Conservation (phyloP, 2,113 vertebrate species). For the Paramormyrops kingsleyae region DNA sequence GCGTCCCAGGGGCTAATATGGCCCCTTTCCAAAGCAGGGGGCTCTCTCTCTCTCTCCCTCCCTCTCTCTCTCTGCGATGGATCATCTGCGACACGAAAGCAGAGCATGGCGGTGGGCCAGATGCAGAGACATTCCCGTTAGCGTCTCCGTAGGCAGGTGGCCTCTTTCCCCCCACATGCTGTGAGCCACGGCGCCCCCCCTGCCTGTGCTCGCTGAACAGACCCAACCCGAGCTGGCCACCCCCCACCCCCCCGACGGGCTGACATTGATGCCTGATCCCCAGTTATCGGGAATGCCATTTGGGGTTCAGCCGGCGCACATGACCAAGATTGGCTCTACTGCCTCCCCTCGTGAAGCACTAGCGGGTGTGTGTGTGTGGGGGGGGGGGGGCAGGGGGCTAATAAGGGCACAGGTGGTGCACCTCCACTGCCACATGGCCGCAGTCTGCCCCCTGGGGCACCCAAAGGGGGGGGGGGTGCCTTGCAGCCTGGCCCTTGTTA, state of each 20-base stretch:
- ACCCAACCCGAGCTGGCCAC: background rate
- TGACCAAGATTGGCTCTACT: background rate
- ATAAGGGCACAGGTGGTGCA: background rate
- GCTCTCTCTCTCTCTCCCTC: background rate
- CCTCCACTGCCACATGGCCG: background rate
- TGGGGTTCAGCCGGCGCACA: background rate
- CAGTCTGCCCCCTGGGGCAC: background rate
- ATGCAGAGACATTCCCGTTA: background rate
- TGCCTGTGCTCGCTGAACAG: background rate
- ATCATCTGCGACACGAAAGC: background rate
- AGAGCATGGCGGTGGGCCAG: background rate
- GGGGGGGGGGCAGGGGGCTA: background rate
- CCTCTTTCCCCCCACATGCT: background rate
- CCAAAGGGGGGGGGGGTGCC: background rate
- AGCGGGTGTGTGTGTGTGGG: background rate
- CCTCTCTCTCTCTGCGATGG: background rate
- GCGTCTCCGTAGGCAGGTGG: background rate
- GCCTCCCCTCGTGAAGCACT: background rate
- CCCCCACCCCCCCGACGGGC: too few species aligned
- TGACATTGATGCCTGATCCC: too few species aligned
- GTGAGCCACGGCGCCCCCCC: background rate
- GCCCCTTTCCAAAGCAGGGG: background rate
- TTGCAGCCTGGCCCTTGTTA: background rate
- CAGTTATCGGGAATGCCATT: background rate
- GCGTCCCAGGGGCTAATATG: background rate